Conservation (phyloP, 2,113 vertebrate genomes). For the Odontophorus gujanensis region DNA sequence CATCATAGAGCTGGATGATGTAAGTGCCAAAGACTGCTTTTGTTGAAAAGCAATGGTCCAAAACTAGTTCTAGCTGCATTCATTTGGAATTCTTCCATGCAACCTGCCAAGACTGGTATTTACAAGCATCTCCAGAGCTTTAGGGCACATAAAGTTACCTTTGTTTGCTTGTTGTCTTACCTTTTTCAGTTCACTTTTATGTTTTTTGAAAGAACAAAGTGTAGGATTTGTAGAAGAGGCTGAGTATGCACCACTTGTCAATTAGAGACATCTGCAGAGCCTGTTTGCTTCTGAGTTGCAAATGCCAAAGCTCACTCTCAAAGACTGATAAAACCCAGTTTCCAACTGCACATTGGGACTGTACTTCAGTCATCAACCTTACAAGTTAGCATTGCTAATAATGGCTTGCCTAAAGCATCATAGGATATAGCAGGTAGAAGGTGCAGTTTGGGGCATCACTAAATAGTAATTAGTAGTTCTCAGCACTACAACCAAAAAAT, state of each 20-base stretch:
- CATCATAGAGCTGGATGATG: not conserved
- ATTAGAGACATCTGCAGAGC: not conserved
- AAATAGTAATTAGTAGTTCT: not conserved
- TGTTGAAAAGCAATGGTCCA: constrained; percentile 3
- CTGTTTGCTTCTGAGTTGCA: not conserved
- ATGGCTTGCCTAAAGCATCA: not conserved
- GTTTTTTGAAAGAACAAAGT: constrained; percentile 20
- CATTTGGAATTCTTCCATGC: constrained; percentile 14
- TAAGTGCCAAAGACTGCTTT: constrained; percentile 17
- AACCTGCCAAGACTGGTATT: constrained; percentile 1
- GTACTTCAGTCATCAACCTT: not conserved
- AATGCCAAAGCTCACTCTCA: not conserved
- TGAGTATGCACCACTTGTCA: not conserved
- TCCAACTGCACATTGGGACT: not conserved
- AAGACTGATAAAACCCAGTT: not conserved
- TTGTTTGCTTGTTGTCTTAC: constrained; percentile 14
- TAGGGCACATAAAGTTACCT: not conserved
- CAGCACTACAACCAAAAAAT: not conserved
- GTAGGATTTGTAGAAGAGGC: not conserved
- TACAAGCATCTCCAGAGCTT: not conserved
- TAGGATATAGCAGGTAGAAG: not conserved
- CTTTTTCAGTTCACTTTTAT: not conserved
- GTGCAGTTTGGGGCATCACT: not conserved
- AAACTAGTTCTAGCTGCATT: constrained; percentile 43
- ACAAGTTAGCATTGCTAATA: not conserved